These are phyloP conservation scores for Sclerurus mexicanus DNA, from an alignment of 2,113 vertebrate genomes.

Conservation along the genomic window DNA sequence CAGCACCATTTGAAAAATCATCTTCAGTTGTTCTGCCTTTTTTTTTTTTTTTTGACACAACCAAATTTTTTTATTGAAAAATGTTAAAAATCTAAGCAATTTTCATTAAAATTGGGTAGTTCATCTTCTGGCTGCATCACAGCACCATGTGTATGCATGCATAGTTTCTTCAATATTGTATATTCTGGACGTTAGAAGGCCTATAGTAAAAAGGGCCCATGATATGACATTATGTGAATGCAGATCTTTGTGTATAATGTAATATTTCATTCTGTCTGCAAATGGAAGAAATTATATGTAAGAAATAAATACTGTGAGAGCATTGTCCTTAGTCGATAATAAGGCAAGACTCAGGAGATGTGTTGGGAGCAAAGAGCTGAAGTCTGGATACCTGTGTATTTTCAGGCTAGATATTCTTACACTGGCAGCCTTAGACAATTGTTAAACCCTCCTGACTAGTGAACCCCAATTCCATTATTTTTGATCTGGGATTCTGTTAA, in stretches of 20 bases:
- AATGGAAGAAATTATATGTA: background rate
- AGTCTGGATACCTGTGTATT: background rate
- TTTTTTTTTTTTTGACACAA: background rate
- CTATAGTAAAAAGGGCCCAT: background rate
- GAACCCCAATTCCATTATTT: background rate
- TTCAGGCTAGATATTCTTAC: background rate
- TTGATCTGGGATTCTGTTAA: background rate
- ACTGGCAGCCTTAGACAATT: background rate
- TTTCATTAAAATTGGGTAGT: background rate
- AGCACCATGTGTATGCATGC: background rate
- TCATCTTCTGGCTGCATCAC: background rate
- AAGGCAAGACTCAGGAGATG: background rate
- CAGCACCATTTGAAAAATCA: fast-evolving
- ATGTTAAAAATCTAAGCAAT: background rate
- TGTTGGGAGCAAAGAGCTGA: background rate
- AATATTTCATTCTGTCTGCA: background rate
- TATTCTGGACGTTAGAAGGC: background rate
- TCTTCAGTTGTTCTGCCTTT: background rate
- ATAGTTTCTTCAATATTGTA: background rate
- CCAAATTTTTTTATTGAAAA: background rate
- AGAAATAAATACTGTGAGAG: background rate
- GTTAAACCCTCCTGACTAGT: background rate
- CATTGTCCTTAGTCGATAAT: fast-evolving
- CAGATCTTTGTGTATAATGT: background rate
- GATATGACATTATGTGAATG: background rate